Evolutionary conservation across 2,113 vertebrate genomes (phyloP).

Genomic region (Microtus oregoni): DNA sequence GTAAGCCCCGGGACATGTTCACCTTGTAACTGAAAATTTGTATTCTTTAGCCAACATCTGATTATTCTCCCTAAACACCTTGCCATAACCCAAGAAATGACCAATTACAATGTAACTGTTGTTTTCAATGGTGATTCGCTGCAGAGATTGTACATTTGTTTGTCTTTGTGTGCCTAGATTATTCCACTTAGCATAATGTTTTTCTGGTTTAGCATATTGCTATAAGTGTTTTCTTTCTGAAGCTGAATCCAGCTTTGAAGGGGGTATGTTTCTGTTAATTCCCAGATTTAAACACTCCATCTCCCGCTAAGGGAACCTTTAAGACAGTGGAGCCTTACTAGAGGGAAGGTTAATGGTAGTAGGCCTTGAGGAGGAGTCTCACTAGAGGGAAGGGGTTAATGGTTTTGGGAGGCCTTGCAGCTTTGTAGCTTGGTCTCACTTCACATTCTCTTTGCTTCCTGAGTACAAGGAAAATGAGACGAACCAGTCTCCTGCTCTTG

Average conservation of each 20-base stretch:
- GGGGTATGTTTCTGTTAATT: background rate
- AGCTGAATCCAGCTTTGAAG: background rate
- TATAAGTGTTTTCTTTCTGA: background rate
- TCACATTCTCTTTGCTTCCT: background rate
- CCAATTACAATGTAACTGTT: background rate
- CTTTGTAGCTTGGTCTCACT: background rate
- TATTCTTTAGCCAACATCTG: background rate
- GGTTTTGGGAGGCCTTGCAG: background rate
- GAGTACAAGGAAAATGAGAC: background rate
- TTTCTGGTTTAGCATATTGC: background rate
- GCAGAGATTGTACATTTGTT: background rate
- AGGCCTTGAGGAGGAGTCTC: background rate
- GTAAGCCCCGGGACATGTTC: background rate
- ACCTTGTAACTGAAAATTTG: background rate
- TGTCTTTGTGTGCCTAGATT: background rate
- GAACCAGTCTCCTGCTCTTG: background rate
- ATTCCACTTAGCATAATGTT: background rate
- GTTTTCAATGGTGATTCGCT: background rate
- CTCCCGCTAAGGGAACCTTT: background rate
- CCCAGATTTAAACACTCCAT: background rate
- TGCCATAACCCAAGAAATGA: background rate
- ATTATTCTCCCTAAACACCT: background rate
- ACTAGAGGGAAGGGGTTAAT: background rate
- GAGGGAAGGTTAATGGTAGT: background rate
- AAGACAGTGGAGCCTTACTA: background rate